Conservation (phyloP, 2,797 vertebrate genomes). For the Xyrichtys novacula region DNA sequence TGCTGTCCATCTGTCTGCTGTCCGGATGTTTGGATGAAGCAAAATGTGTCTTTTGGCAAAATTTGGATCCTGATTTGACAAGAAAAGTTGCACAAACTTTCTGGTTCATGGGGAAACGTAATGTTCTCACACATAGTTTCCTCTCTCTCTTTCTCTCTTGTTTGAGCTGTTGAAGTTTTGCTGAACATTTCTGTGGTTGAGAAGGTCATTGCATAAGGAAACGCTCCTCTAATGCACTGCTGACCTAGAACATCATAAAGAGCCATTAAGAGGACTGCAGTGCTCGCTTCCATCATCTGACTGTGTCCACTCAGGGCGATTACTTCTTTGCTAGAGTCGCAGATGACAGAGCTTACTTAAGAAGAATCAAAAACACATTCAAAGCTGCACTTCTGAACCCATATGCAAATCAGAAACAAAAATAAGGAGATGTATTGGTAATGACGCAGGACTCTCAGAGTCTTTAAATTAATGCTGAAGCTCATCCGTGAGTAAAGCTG, state of each 20-base stretch:
- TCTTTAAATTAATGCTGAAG: conserved; percentile 3
- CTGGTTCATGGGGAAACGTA: conserved; percentile 29
- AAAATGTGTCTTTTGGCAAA: background rate
- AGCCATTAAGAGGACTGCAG: conserved; percentile 50
- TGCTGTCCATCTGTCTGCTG: conserved; percentile 42
- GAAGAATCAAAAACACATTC: conserved; percentile 5
- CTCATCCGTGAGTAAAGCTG: conserved; percentile 45
- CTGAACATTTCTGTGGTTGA: conserved; percentile 48
- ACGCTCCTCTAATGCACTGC: conserved; percentile 67
- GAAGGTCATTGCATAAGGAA: conserved; percentile 66
- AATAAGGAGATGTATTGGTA: background rate
- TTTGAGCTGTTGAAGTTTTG: conserved; percentile 51
- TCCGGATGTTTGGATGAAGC: conserved; percentile 17
- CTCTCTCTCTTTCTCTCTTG: conserved; percentile 49
- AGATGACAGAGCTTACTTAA: conserved; percentile 6
- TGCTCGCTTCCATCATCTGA: conserved; percentile 34
- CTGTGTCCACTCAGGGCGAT: conserved; percentile 13
- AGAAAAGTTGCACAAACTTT: conserved; percentile 35
- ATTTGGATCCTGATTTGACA: conserved; percentile 33
- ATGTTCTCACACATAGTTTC: conserved; percentile 15
- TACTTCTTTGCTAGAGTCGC: conserved; percentile 14
- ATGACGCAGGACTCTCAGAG: background rate
- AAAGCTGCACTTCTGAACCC: background rate
- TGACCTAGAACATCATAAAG: conserved; percentile 66
- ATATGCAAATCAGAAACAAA: conserved; percentile 9